phyloP scores from a whole-genome alignment of 23 tunicate species.

The Pegea sp. region DNA sequence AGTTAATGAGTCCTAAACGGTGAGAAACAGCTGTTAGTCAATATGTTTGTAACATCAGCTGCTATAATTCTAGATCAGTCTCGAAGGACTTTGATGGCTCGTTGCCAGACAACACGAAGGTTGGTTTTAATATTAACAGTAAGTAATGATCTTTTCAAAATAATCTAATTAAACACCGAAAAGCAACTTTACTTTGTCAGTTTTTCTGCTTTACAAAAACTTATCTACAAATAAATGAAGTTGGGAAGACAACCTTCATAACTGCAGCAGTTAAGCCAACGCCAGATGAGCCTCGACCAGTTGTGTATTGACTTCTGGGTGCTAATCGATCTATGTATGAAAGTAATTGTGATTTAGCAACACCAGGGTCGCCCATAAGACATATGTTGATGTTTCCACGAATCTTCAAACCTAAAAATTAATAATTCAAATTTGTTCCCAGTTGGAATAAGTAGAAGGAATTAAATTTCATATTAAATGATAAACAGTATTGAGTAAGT shows the following conservation, averaged over 20 bases:
- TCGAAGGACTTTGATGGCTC: too few relatives aligned
- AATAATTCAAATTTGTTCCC: too few relatives aligned
- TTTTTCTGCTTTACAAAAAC: too few relatives aligned
- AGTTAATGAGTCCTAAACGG: constrained; percentile 72
- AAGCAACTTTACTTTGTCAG: too few relatives aligned
- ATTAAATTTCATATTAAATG: too few relatives aligned
- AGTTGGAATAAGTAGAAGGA: not conserved
- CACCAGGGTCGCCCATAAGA: constrained; percentile 99
- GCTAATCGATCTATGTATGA: constrained; percentile 94
- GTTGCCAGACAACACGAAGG: too few relatives aligned
- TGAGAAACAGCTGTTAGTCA: not conserved
- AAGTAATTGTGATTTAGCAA: constrained; percentile 95
- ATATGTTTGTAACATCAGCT: not conserved
- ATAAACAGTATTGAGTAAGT: too few relatives aligned
- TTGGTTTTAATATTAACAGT: too few relatives aligned
- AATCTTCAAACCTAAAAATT: constrained; percentile 74
- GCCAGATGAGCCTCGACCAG: constrained; percentile 98
- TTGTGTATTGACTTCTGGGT: constrained; percentile 95
- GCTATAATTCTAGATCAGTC: too few relatives aligned
- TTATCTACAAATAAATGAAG: too few relatives aligned
- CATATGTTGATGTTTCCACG: constrained; percentile 95
- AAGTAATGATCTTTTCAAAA: too few relatives aligned
- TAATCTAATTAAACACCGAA: too few relatives aligned
- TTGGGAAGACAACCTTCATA: constrained; percentile 86
- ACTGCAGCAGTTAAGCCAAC: constrained; percentile 98